Evolutionary conservation across 2,888 invertebrate species (phyloP).

Genomic region (Resseliella maxima): DNA sequence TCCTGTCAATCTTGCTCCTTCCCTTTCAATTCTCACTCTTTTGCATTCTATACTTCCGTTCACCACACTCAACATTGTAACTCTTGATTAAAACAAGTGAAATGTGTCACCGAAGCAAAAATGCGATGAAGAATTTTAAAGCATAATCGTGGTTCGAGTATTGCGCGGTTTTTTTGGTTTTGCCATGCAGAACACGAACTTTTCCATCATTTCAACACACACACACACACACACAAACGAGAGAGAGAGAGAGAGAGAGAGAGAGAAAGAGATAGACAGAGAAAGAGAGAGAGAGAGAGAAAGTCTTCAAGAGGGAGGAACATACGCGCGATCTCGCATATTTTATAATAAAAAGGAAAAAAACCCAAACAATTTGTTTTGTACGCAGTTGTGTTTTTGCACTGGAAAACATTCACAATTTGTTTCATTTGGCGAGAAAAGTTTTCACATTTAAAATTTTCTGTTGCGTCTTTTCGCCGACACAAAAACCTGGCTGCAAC

Average conservation of each 20-base stretch:
- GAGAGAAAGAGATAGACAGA: no score
- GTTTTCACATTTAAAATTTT: slow-evolving; percentile 24
- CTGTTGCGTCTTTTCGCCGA: background rate
- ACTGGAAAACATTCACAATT: background rate
- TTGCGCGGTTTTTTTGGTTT: background rate
- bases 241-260: no score
- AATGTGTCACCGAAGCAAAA: slow-evolving; percentile 38
- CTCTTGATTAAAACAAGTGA: slow-evolving; percentile 34
- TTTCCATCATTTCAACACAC: slow-evolving; percentile 19
- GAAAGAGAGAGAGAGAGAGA: no score
- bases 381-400: background rate
- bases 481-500: background rate
- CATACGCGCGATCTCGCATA: no score
- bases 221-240: no score
- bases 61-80: background rate
- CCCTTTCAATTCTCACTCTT: background rate
- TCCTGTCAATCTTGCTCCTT: background rate
- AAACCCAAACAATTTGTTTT: slow-evolving; percentile 17
- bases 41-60: background rate
- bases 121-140: background rate
- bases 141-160: background rate
- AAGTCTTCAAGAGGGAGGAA: no score
- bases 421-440: background rate
- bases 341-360: background rate
- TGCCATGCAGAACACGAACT: background rate